Conservation (phyloP, 2,113 vertebrate species). For the Chlorodrepanis virens region DNA sequence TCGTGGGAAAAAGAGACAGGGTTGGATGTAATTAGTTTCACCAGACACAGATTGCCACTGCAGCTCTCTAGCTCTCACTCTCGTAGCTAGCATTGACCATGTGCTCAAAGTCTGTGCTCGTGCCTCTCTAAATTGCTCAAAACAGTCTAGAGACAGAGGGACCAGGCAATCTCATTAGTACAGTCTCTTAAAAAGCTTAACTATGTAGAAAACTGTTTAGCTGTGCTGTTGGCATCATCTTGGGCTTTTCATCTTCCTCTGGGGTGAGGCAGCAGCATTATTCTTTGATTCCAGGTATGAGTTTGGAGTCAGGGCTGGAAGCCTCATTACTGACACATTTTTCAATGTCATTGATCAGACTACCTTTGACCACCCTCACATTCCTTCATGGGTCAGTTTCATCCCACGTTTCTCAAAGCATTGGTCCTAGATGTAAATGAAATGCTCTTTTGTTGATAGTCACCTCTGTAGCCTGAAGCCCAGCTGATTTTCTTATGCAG, state of each 20-base stretch:
- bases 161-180: not conserved
- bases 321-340: not conserved
- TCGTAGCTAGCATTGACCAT: not conserved
- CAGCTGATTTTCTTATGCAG: not conserved
- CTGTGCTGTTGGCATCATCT: not conserved
- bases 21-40: constrained; percentile 5
- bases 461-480: not conserved
- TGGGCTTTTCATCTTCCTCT: not conserved
- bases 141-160: not conserved
- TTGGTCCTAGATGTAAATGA: not conserved
- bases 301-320: not conserved
- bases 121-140: not conserved
- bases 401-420: not conserved
- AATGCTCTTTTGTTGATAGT: not conserved
- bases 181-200: not conserved
- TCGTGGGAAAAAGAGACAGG: not conserved
- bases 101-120: not conserved
- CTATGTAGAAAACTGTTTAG: not conserved
- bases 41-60: not conserved
- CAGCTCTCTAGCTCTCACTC: not conserved
- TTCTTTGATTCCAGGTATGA: not conserved
- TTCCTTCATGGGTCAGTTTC: not conserved
- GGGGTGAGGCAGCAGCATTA: not conserved
- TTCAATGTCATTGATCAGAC: not conserved
- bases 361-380: not conserved